phyloP scores from a whole-genome alignment of 2,888 invertebrate genomes.

The Heterodera filipjevi region DNA sequence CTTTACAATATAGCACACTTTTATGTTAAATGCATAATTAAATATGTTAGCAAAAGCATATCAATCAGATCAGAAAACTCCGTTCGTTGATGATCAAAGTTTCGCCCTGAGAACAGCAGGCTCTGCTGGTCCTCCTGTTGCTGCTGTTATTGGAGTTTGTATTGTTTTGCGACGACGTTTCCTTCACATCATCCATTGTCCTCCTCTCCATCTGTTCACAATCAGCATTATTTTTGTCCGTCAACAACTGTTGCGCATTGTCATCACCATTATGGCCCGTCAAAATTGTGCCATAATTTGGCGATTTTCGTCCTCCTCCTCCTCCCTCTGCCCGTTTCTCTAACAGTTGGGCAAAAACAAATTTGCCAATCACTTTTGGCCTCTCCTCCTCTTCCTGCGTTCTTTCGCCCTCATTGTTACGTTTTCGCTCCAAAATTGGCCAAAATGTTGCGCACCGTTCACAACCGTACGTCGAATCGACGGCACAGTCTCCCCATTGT shows the following conservation, averaged over 20 bases:
- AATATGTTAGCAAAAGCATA: too few relatives aligned
- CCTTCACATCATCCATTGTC: too few relatives aligned
- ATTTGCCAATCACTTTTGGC: constrained; percentile 24
- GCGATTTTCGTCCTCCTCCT: background rate
- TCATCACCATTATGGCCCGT: background rate
- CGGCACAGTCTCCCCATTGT: background rate
- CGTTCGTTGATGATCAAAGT: constrained; percentile 16
- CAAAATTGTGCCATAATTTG: constrained; percentile 6
- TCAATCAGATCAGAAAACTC: background rate
- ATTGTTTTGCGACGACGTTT: too few relatives aligned
- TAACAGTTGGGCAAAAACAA: constrained; percentile 2
- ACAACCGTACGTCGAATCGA: constrained; percentile 2
- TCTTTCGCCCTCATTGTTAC: background rate
- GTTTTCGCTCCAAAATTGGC: constrained; percentile 15
- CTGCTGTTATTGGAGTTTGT: constrained; percentile 1
- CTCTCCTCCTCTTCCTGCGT: background rate
- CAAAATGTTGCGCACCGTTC: constrained; percentile 21
- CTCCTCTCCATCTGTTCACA: too few relatives aligned
- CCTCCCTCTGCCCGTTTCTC: background rate
- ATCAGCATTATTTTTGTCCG: too few relatives aligned
- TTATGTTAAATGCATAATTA: too few relatives aligned
- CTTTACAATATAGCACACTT: too few relatives aligned
- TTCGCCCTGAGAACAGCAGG: background rate
- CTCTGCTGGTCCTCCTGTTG: background rate
- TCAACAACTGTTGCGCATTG: background rate